Evolutionary conservation across 2,113 vertebrate species (phyloP).

Genomic region (Sinosuthora webbiana): DNA sequence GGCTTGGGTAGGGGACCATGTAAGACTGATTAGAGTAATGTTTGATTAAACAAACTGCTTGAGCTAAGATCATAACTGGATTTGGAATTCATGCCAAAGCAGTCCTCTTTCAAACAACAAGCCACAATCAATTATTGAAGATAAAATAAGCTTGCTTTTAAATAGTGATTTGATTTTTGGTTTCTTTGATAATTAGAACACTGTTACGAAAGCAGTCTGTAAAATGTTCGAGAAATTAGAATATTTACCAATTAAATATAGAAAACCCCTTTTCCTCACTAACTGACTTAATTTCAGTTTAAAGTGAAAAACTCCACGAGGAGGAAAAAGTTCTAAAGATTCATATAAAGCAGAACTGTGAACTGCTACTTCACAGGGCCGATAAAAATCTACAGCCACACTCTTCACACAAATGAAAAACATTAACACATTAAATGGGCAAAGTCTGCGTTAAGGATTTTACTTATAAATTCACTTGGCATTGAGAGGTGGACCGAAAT

Average conservation of each 20-base stretch:
- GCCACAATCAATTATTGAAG: constrained; percentile 43
- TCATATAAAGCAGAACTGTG: not conserved
- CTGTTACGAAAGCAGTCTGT: not conserved
- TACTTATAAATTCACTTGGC: not conserved
- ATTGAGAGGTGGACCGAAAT: not conserved
- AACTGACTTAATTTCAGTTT: not conserved
- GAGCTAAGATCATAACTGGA: constrained; percentile 65
- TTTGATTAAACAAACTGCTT: constrained; percentile 72
- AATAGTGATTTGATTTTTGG: not conserved
- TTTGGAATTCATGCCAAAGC: constrained; percentile 62
- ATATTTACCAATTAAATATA: not conserved
- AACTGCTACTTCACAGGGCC: not conserved
- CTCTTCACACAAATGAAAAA: not conserved
- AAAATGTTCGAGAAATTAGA: not conserved
- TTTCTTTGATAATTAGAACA: not conserved
- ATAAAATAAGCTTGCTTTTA: constrained; percentile 47
- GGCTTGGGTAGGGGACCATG: constrained; percentile 73
- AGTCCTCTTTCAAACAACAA: constrained; percentile 48
- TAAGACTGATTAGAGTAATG: constrained; percentile 73
- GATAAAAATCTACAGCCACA: not conserved
- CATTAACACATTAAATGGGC: not conserved
- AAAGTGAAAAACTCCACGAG: not conserved
- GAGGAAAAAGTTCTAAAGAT: not conserved
- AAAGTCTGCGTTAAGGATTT: not conserved
- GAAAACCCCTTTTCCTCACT: not conserved